Evolutionary conservation across 2,797 vertebrate genomes (phyloP).

Genomic region (Cichlasoma orientale): DNA sequence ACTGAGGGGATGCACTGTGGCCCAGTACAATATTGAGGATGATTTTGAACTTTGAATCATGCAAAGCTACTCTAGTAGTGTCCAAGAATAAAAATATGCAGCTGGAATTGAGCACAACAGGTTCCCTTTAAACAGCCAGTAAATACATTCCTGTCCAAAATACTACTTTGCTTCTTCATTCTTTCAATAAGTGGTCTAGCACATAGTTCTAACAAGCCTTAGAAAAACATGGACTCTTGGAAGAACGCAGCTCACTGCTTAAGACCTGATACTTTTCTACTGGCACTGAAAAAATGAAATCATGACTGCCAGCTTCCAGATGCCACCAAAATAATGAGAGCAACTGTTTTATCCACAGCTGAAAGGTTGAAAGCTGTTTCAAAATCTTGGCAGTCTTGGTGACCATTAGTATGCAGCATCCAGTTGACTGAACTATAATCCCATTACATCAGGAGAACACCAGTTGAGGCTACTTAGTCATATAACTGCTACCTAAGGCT

Average conservation of each 20-base stretch:
- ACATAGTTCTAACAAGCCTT: not conserved
- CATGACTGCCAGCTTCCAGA: not conserved
- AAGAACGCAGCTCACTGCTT: not conserved
- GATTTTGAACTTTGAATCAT: not conserved
- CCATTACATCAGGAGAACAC: conserved; percentile 45
- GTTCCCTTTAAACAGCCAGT: not conserved
- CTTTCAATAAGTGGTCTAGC: not conserved
- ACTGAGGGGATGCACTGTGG: not conserved
- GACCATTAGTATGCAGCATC: conserved; percentile 16
- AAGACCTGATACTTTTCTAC: not conserved
- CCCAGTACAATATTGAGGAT: not conserved
- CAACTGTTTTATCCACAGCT: not conserved
- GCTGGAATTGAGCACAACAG: not conserved
- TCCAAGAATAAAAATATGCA: not conserved
- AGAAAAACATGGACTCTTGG: not conserved
- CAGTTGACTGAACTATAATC: conserved; percentile 50
- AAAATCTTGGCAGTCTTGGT: not conserved
- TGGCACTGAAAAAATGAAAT: not conserved
- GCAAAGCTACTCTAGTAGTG: not conserved
- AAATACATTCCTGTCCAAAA: fast-evolving
- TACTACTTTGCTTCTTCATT: not conserved
- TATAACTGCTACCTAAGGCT: conserved; percentile 34
- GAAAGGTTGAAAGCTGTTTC: not conserved
- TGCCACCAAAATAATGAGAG: not conserved
- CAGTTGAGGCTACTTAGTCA: conserved; percentile 48